Evolutionary conservation across 1,140 invertebrate genomes (phyloP).

Genomic region (Armadillidium nasatum): DNA sequence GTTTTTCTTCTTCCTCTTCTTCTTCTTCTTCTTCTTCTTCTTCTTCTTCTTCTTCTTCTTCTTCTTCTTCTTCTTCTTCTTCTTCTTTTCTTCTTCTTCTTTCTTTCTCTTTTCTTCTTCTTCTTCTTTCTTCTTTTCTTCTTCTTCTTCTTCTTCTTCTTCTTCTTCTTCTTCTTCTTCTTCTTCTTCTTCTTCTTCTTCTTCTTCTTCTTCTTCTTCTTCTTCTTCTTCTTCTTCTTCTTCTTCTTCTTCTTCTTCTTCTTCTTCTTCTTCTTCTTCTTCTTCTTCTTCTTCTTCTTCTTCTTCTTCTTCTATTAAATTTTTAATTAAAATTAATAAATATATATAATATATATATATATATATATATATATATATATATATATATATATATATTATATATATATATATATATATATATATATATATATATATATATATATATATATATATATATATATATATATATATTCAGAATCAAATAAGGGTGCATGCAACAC

Average conservation of each 20-base stretch:
- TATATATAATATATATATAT: too few relatives aligned
- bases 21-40: too few relatives aligned
- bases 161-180: background rate
- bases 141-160: background rate
- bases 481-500: too few relatives aligned
- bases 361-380: too few relatives aligned
- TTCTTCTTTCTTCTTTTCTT: background rate
- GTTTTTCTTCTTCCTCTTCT: too few relatives aligned
- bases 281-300: background rate
- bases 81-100: background rate
- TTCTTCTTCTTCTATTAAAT: background rate
- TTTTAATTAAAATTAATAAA: too few relatives aligned
- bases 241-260: background rate
- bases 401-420: too few relatives aligned
- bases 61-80: slow-evolving; percentile 8
- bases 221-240: background rate
- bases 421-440: too few relatives aligned
- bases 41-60: slow-evolving; percentile 9
- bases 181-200: background rate
- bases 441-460: too few relatives aligned
- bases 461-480: too few relatives aligned
- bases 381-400: too few relatives aligned
- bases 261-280: background rate
- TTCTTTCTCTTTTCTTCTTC: background rate
- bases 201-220: background rate